Evolutionary conservation across 2,888 invertebrate species (phyloP), one percentile per base, ranked within the genome.

Genomic region (Aphidoletes aphidimyza): DNA sequence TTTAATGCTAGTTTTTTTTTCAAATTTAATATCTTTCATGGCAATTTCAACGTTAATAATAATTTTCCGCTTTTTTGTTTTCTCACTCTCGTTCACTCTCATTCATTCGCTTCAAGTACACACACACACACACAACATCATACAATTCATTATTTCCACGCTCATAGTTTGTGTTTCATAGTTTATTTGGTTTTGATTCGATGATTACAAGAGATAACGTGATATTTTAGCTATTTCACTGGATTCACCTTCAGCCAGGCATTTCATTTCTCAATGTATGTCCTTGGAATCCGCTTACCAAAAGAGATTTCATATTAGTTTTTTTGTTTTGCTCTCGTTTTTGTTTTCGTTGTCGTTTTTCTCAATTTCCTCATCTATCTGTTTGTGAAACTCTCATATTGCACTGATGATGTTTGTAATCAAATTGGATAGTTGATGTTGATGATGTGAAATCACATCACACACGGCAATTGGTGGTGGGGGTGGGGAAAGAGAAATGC

Each of bases 1-100:
- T 47, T 47, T 47, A 42, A 47, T 47, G 54, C n/a, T n/a, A n/a
- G n/a, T n/a, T n/a, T 54, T 54, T n/a, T 54, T 26, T 54, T 54
- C 54, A 54, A n/a, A 47, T 47, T 47, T 47, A 47, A 47, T 47
- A 47, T 47, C 47, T 47, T 47, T 47, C 8, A 11, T 6, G 47
- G 17, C 9, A 47, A 11, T 47, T 1, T 22, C 54, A 54, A n/a
- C n/a, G 54, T 54, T 22, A 54, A 54, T 54, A 22, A 22, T 22
- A 2, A 22, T 47, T 9, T 47, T 2, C 1, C 9, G 22, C 5
- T 8, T 39, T 39, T 54, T 54, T 54, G n/a, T 54, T 22, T 6
- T 22, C 22, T 54, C 17, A 19, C 9, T 19, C 8, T 47, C 6
- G n/a, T n/a, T 54, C 22, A 26, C 2, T 5, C 54, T 69, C 19